These are phyloP conservation scores for Pelvicachromis taeniatus DNA, from an alignment of 2,113 vertebrate genomes.

Conservation along the genomic window DNA sequence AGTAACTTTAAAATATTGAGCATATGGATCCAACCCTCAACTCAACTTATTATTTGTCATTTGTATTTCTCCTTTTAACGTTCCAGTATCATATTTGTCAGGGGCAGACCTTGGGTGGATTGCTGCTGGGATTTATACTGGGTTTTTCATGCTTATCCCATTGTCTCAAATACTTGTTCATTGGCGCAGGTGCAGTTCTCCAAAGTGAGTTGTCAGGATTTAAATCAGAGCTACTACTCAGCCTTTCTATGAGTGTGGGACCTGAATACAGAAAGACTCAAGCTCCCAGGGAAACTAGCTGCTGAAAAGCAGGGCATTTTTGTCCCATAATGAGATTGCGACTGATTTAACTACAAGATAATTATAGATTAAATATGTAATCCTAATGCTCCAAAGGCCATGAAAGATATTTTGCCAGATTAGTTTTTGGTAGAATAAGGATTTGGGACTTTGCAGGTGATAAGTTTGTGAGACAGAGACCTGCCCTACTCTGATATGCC, in stretches of 20 bases:
- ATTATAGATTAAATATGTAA: slow-evolving; percentile 61
- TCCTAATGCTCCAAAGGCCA: slow-evolving; percentile 47
- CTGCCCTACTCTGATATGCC: neutral
- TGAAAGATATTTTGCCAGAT: slow-evolving; percentile 35
- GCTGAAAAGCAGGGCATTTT: slow-evolving; percentile 6
- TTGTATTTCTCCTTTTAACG: neutral
- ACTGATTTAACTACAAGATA: slow-evolving; percentile 61
- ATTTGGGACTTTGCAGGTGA: slow-evolving; percentile 27
- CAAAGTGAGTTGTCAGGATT: slow-evolving; percentile 43
- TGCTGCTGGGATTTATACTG: neutral
- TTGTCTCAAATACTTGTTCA: neutral
- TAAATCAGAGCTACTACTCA: slow-evolving; percentile 19
- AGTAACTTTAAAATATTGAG: neutral
- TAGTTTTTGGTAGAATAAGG: slow-evolving; percentile 6
- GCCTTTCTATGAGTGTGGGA: neutral
- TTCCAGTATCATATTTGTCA: neutral
- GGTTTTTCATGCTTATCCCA: neutral
- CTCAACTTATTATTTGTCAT: neutral
- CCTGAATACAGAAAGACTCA: neutral
- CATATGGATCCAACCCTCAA: neutral
- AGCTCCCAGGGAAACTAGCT: slow-evolving; percentile 6
- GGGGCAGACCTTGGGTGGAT: neutral
- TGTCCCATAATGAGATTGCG: slow-evolving; percentile 50
- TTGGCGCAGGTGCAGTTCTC: neutral
- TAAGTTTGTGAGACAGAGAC: slow-evolving; percentile 7